A percentile compares a stretch with the other conserved stretches of the same genome.
Conservation (phyloP, 2,888 invertebrate genomes). For the Stenoptilia bipunctidactyla region DNA sequence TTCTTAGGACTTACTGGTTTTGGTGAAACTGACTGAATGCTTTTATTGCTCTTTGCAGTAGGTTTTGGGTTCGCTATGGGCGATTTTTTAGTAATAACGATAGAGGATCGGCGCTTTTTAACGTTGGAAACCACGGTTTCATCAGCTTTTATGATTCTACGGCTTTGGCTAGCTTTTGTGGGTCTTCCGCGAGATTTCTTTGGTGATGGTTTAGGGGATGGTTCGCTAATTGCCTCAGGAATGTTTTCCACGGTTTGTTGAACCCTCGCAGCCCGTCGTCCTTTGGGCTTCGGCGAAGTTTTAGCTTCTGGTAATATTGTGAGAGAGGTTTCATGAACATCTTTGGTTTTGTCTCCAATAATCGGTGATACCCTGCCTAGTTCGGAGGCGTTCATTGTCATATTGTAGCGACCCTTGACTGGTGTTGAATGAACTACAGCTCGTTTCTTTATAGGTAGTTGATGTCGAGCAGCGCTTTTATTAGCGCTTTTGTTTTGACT, state of each 20-base stretch:
- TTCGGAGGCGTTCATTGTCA: conserved; percentile 26
- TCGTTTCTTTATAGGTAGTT: conserved; percentile 43
- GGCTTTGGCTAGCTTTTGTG: conserved; percentile 6
- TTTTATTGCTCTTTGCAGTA: conserved; percentile 2
- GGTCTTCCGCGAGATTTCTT: conserved; percentile 12
- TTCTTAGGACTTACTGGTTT: conserved; percentile 17
- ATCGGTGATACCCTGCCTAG: conserved; percentile 47
- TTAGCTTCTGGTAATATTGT: conserved; percentile 1
- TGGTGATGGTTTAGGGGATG: conserved; percentile 1
- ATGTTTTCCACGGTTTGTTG: conserved; percentile 1
- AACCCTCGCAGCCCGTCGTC: neutral
- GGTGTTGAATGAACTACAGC: conserved; percentile 47
- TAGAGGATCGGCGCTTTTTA: conserved; percentile 25
- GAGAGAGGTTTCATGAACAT: conserved; percentile 1
- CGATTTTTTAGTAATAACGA: conserved; percentile 34
- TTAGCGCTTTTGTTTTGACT: conserved; percentile 2
- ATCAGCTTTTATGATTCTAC: conserved; percentile 4
- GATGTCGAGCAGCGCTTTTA: too few species aligned
- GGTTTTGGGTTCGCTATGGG: conserved; percentile 28
- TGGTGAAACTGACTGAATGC: conserved; percentile 6
- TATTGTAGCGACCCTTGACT: conserved; percentile 25
- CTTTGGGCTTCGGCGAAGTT: neutral
- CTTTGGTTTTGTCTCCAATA: conserved; percentile 15
- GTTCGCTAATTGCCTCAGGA: neutral
- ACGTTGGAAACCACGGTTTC: conserved; percentile 9